Percentiles rank a stretch among this genome's conserved stretches.
These are phyloP conservation scores for Pocillopora damicornis DNA, from an alignment of 64 coral and sea anemone genomes.

Conservation along the genomic window DNA sequence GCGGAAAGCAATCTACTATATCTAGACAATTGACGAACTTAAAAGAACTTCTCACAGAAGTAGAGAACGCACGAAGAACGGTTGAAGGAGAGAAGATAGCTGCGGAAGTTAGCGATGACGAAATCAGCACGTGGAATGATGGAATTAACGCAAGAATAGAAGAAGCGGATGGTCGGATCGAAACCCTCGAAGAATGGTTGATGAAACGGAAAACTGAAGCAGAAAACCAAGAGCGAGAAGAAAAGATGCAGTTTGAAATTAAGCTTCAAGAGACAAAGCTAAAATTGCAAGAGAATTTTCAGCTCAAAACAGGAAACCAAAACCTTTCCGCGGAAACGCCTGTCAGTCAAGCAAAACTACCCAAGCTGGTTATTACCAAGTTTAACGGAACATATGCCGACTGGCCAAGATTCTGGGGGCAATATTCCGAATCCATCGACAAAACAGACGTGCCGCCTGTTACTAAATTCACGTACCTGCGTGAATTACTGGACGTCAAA, in stretches of 20 bases:
- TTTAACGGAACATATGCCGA: constrained; percentile 44
- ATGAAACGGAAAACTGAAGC: background rate
- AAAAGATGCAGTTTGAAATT: constrained; percentile 48
- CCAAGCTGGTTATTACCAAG: constrained; percentile 27
- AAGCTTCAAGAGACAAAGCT: constrained; percentile 51
- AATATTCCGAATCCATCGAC: constrained; percentile 34
- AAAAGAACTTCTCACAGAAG: constrained; percentile 15
- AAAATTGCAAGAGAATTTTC: constrained; percentile 40
- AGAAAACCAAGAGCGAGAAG: constrained; percentile 32
- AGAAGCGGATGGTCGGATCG: constrained; percentile 27
- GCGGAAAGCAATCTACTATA: constrained; percentile 7
- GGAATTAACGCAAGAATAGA: constrained; percentile 6
- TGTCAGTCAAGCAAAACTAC: constrained; percentile 25
- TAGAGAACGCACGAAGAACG: constrained; percentile 14
- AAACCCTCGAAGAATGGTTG: constrained; percentile 28
- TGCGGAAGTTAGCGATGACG: constrained; percentile 8
- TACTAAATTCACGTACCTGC: constrained; percentile 36
- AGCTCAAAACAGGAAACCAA: background rate
- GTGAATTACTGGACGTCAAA: constrained; percentile 30
- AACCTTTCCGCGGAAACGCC: background rate
- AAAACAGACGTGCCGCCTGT: constrained; percentile 31
- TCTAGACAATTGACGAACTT: constrained; percentile 12
- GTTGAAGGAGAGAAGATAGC: constrained; percentile 35
- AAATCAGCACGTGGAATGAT: constrained; percentile 30
- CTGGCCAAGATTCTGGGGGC: constrained; percentile 39